These are phyloP conservation scores for Trichopoda pennipes DNA, from an alignment of 2,888 invertebrate species.

Conservation along the genomic window DNA sequence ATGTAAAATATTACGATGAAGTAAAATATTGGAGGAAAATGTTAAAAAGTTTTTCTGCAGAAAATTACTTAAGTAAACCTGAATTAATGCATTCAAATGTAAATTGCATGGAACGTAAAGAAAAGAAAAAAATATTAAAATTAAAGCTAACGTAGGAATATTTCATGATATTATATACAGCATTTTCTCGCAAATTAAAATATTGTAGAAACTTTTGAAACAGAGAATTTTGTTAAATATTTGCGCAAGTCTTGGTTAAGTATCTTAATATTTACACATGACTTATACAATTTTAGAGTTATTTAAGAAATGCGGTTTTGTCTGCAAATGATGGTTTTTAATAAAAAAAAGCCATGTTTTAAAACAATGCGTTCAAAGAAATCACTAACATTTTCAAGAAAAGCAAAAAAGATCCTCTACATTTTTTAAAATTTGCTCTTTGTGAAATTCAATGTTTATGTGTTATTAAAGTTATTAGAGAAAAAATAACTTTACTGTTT, in stretches of 20 bases:
- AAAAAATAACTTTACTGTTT: no score
- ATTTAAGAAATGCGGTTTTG: no score
- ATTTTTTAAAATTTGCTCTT: no score
- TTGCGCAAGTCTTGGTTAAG: background rate
- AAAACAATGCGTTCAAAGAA: no score
- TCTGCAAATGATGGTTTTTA: no score
- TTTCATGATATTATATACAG: slow-evolving; percentile 7
- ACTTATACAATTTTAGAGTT: no score
- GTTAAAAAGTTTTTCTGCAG: slow-evolving; percentile 27
- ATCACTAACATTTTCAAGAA: no score
- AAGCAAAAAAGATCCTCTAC: no score
- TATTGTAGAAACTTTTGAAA: slow-evolving; percentile 39
- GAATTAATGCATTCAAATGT: slow-evolving; percentile 36
- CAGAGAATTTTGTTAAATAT: background rate
- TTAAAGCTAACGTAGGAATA: background rate
- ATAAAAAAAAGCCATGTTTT: no score
- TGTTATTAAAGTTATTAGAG: no score
- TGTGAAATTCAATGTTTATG: no score
- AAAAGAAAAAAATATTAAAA: background rate
- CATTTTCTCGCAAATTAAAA: slow-evolving; percentile 41
- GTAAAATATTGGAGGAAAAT: background rate
- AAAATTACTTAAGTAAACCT: slow-evolving; percentile 56
- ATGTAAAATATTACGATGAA: background rate
- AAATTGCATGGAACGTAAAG: background rate
- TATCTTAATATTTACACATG: no score